Percentiles rank a stretch among this genome's conserved stretches.
These are phyloP conservation scores for Mamestra configurata DNA, from an alignment of 1,140 invertebrate species.

Conservation along the genomic window DNA sequence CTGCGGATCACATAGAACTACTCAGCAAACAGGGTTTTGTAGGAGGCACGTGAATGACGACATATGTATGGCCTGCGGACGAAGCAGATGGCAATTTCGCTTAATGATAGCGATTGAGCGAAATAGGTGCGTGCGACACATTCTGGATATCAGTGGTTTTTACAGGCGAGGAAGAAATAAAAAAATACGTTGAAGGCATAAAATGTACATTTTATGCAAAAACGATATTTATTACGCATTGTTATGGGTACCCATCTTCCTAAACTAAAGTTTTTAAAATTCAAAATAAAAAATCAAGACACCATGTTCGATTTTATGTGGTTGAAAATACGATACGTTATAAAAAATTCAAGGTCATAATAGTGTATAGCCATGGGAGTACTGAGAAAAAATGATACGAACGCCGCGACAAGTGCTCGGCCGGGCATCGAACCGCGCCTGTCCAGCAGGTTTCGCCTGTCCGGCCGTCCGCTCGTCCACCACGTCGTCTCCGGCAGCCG, in stretches of 20 bases:
- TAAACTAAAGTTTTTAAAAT: no score
- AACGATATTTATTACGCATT: not conserved
- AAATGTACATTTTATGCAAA: not conserved
- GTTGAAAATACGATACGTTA: slow-evolving; percentile 19
- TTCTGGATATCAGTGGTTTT: not conserved
- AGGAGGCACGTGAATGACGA: slow-evolving; percentile 23
- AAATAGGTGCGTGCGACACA: not conserved
- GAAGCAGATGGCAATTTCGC: slow-evolving; percentile 11
- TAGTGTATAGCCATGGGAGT: slow-evolving; percentile 46
- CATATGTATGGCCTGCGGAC: not conserved
- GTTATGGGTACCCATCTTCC: not conserved
- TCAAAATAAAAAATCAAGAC: slow-evolving; percentile 22
- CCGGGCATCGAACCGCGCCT: slow-evolving; percentile 59
- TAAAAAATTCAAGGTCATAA: slow-evolving; percentile 54
- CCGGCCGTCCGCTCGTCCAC: not conserved
- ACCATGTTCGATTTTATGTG: not conserved
- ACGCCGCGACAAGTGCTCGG: slow-evolving; percentile 57
- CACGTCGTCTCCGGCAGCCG: slow-evolving; percentile 26
- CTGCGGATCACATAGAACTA: slow-evolving; percentile 48
- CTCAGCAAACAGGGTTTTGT: slow-evolving; percentile 36
- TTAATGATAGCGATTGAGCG: not conserved
- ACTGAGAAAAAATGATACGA: slow-evolving; percentile 54
- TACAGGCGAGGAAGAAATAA: not conserved
- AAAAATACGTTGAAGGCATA: not conserved
- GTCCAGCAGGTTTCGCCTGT: slow-evolving; percentile 59